A percentile compares a stretch with the other conserved stretches of the same genome.
phyloP scores from a whole-genome alignment of 2,113 vertebrate species.

The Microcebus lehilahytsara region DNA sequence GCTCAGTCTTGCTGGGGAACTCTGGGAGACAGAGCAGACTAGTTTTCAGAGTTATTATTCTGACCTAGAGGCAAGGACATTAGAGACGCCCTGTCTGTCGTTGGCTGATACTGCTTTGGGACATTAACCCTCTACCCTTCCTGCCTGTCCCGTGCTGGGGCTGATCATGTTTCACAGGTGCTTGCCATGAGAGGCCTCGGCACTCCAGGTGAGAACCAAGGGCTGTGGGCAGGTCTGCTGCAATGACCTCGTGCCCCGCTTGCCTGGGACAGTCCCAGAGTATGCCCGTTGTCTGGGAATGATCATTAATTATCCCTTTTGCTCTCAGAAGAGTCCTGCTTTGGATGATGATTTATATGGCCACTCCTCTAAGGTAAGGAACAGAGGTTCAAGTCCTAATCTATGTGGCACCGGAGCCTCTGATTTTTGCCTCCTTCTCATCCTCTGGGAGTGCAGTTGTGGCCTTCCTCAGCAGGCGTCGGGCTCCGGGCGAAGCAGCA shows the following conservation, averaged over 20 bases:
- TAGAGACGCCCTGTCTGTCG: neutral
- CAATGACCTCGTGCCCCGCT: neutral
- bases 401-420: too few relatives aligned
- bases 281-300: neutral
- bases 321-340: neutral
- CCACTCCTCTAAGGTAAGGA: neutral
- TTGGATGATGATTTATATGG: neutral
- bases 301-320: neutral
- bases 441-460: neutral
- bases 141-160: neutral
- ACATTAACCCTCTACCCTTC: neutral
- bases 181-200: neutral
- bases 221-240: neutral
- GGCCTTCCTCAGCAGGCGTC: neutral
- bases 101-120: neutral
- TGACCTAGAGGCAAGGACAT: neutral
- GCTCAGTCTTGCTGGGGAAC: neutral
- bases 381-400: neutral
- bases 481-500: neutral
- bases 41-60: neutral
- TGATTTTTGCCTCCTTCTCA: too few relatives aligned
- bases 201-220: neutral
- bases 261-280: too few relatives aligned
- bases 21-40: neutral
- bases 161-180: rapidly evolving